phyloP scores from a whole-genome alignment of 2,113 vertebrate species.

The Clupea harengus region DNA sequence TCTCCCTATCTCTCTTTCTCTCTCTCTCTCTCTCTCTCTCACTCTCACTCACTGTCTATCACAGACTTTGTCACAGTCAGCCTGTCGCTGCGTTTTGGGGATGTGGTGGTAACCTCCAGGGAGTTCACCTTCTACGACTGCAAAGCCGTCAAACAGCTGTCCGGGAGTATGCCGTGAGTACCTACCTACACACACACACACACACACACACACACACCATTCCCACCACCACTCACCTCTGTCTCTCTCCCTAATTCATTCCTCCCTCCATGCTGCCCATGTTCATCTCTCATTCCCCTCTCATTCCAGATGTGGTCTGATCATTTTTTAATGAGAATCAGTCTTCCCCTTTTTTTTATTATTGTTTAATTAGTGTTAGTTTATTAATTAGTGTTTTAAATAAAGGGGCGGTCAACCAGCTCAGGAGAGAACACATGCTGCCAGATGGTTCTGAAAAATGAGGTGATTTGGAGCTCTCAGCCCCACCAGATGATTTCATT shows the following conservation, averaged over 20 bases:
- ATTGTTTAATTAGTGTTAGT: neutral
- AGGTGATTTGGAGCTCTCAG: neutral
- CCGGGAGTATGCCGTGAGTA: slow-evolving; percentile 86
- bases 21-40: slow-evolving; percentile 44
- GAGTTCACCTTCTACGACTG: slow-evolving; percentile 93
- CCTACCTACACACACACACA: neutral
- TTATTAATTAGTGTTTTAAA: no score
- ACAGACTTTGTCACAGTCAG: slow-evolving; percentile 84
- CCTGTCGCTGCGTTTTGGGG: slow-evolving; percentile 81
- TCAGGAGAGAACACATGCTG: neutral
- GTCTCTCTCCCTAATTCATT: no score
- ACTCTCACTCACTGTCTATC: slow-evolving; percentile 48
- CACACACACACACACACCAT: neutral
- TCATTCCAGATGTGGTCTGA: neutral
- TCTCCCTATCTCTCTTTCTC: slow-evolving; percentile 15
- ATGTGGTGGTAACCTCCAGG: slow-evolving; percentile 75
- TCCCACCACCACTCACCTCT: neutral
- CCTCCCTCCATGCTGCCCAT: no score
- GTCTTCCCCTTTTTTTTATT: neutral
- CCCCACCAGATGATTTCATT: neutral
- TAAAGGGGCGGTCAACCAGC: neutral
- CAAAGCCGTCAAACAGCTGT: slow-evolving; percentile 80
- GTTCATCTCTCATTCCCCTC: neutral
- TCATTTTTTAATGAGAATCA: neutral
- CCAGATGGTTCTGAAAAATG: neutral